Base-by-base conservation (phyloP, 2,113 vertebrate species). In the Ploceus nigricollis region DNA sequence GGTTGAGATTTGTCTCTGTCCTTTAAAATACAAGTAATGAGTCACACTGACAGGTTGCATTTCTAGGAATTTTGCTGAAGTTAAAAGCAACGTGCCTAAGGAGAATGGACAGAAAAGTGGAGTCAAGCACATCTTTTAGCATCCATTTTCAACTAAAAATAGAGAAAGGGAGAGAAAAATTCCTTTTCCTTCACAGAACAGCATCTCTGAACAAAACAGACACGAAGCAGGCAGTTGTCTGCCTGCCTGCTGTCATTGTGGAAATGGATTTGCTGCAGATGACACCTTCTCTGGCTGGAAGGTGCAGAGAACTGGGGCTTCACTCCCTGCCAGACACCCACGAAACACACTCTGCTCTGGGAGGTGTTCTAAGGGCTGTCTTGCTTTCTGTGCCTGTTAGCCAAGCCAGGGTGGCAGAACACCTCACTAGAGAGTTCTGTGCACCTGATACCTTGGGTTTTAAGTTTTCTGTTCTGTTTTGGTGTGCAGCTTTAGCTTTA, bases 311-410 rank as follows among this genome's bases (percentile, higher is more conserved):
- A 7, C 2, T 48, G 66, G 12, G 56, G 28, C 35, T 84, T 30
- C 53, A 51, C 39, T 22, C 47, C 6, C 71, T 66, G 51, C 60
- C 89, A 86, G 24, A 28, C 24, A 48, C 37, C 48, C 48, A 65
- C 0, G 0, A 18, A 80, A 21, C n/a, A 54, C 51, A 35, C 13
- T 1, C 16, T 42, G 39, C 7, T 89, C 69, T 9, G 10, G 22
- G 31, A 56, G n/a, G 6, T 10, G 33, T 30, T 86, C 30, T 13
- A 37, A 58, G 25, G 23, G 28, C 40, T 60, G 21, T 15, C 61
- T 22, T 30, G 25, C 30, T 45, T 39, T 20, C 23, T 8, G 2
- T 8, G 15, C 22, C 56, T 33, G 20, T 18, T 20, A 33, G 50
- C 39, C 28, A 60, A 89, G 63, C 30, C 54, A 57, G 15, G 25